Conservation (phyloP, 2,113 vertebrate genomes). For the Chlorocebus sabaeus region DNA sequence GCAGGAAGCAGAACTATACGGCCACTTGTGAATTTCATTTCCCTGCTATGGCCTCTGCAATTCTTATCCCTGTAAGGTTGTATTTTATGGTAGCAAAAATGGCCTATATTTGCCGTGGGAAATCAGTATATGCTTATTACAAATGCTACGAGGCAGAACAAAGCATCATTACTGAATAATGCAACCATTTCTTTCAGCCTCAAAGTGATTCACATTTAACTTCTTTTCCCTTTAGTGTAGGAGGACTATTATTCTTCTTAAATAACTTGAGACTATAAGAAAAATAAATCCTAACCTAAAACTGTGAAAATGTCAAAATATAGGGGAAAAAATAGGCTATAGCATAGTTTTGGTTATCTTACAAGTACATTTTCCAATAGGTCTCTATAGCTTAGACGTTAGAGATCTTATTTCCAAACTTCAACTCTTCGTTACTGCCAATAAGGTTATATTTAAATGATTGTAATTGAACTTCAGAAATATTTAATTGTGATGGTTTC, state of each 20-base stretch:
- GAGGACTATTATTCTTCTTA: not conserved
- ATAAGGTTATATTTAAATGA: not conserved
- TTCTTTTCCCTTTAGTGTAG: not conserved
- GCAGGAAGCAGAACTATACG: not conserved
- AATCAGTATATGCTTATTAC: not conserved
- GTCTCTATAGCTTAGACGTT: not conserved
- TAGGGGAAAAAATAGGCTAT: not conserved
- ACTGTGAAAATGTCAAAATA: not conserved
- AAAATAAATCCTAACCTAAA: slow-evolving; percentile 20
- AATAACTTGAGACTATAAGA: not conserved
- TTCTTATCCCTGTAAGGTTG: not conserved
- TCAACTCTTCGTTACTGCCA: not conserved
- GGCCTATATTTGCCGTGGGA: not conserved
- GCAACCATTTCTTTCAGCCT: not conserved
- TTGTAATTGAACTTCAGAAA: not conserved
- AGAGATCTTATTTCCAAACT: not conserved
- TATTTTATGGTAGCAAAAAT: not conserved
- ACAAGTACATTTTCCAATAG: not conserved
- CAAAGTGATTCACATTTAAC: not conserved
- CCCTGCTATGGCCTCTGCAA: not conserved
- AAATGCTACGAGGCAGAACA: not conserved
- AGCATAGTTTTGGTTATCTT: not conserved
- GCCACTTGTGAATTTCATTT: not conserved
- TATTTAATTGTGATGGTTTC: slow-evolving; percentile 16
- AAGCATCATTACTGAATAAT: not conserved